Conservation (phyloP, 2,113 vertebrate genomes). For the Forbesichthys papilliferus region DNA sequence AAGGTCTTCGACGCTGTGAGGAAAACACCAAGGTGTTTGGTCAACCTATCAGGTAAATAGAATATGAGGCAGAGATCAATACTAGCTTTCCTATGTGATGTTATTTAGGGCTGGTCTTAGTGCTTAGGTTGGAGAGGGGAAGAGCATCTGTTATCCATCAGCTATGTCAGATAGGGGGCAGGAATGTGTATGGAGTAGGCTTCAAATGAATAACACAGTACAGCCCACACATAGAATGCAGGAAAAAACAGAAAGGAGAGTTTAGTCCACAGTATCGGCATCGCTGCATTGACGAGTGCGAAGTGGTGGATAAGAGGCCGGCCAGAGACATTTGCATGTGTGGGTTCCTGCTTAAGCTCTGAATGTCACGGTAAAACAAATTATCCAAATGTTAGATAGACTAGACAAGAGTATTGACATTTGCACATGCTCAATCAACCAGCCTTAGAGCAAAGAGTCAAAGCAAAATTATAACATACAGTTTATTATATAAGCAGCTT, state of each 20-base stretch:
- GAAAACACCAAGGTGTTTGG: conserved; percentile 96
- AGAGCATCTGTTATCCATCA: conserved; percentile 39
- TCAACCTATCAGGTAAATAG: conserved; percentile 83
- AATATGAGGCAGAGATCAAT: too few species aligned
- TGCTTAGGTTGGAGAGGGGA: conserved; percentile 1
- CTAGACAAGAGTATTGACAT: too few species aligned
- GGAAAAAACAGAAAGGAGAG: conserved; percentile 1
- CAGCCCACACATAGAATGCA: conserved; percentile 1
- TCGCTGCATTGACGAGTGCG: conserved; percentile 26
- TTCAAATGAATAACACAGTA: conserved; percentile 28
- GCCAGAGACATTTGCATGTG: background rate
- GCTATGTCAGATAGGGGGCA: conserved; percentile 28
- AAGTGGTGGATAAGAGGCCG: conserved; percentile 31
- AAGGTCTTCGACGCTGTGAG: conserved; percentile 91
- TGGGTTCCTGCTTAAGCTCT: background rate
- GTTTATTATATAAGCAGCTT: too few species aligned
- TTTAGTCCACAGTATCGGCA: conserved; percentile 42
- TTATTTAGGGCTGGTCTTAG: background rate
- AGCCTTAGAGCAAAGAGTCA: too few species aligned
- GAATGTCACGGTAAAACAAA: background rate
- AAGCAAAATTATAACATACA: too few species aligned
- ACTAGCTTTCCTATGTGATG: too few species aligned
- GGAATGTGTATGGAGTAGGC: conserved; percentile 30
- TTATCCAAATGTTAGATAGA: too few species aligned
- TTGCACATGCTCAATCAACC: too few species aligned